Evolutionary conservation across 1,140 invertebrate species (phyloP), one percentile per base, ranked within the genome.

Genomic region (Drosophila chauvacae): DNA sequence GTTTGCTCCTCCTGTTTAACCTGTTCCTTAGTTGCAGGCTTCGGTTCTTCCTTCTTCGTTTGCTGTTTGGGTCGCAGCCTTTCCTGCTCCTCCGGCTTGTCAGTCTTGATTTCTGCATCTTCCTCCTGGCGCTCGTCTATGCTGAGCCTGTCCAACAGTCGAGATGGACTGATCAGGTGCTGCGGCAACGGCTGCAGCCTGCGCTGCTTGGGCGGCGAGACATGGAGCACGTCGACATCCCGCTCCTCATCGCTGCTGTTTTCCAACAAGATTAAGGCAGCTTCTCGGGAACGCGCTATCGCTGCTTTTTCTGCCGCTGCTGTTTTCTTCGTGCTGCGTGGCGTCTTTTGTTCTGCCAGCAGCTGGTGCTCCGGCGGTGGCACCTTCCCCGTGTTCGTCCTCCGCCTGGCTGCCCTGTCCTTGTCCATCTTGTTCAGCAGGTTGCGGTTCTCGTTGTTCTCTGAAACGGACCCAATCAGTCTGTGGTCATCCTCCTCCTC

Each of bases 371-470:
- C 71, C 4, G 45, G 16, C 23, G 48, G 35, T 5, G 42, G 47
- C 20, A 45, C 18, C 20, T 64, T 73, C 47, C 61, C 48, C n/a
- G 82, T 28, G 64, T 62, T 35, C 0, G 56, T 50, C 62, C 64
- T 78, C 26, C 79, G 65, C 45, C 58, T 68, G 10, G 37, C 2
- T 35, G 58, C 7, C 33, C 44, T 53, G 51, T 60, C 74, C 51
- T 80, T 84, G 76, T 88, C 84, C 85, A 88, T 90, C 56, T 90
- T 85, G 75, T 91, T 91, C 44, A 91, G 80, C 68, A 86, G 72
- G 65, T 92, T 80, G 37, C 61, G 69, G 87, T 84, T 91, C 73
- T 91, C 86, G 77, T 87, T 87, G 78, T 91, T 91, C 44, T 91
- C 91, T 91, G 77, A 86, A 81, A 84, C 73, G 70, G 80, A 37